These are phyloP conservation scores for Meleagris gallopavo DNA, from an alignment of 2,113 vertebrate genomes.

Conservation along the genomic window DNA sequence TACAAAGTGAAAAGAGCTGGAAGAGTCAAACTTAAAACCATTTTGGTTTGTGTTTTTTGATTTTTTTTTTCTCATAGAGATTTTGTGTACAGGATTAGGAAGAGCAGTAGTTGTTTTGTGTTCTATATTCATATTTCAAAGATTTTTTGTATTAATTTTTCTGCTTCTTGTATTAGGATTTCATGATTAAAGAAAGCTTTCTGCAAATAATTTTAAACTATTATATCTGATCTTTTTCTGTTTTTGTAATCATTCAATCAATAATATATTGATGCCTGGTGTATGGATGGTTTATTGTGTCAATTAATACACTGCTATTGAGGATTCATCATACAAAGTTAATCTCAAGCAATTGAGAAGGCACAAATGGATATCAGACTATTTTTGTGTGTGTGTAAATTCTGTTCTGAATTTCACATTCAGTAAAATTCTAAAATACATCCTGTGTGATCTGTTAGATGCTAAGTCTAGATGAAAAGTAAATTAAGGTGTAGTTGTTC, in stretches of 20 bases:
- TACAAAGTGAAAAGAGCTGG: background rate
- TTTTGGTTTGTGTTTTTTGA: background rate
- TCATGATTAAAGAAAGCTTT: background rate
- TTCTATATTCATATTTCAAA: background rate
- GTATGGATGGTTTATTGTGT: background rate
- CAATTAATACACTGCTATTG: background rate
- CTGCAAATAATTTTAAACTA: background rate
- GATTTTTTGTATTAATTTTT: background rate
- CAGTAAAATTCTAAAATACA: background rate
- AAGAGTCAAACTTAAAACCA: background rate
- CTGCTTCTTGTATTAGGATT: background rate
- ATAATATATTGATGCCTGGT: background rate
- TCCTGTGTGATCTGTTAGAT: background rate
- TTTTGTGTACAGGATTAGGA: background rate
- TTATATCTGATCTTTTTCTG: background rate
- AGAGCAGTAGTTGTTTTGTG: background rate
- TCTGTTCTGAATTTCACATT: background rate
- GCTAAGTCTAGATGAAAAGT: background rate
- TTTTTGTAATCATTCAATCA: background rate
- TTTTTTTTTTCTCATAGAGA: background rate
- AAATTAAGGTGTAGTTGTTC: background rate
- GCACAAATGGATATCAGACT: background rate
- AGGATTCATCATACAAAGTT: background rate
- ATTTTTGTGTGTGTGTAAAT: accelerated
- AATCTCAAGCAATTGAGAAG: background rate